phyloP scores from a whole-genome alignment of 2,113 vertebrate genomes.

The Nerophis lumbriciformis region DNA sequence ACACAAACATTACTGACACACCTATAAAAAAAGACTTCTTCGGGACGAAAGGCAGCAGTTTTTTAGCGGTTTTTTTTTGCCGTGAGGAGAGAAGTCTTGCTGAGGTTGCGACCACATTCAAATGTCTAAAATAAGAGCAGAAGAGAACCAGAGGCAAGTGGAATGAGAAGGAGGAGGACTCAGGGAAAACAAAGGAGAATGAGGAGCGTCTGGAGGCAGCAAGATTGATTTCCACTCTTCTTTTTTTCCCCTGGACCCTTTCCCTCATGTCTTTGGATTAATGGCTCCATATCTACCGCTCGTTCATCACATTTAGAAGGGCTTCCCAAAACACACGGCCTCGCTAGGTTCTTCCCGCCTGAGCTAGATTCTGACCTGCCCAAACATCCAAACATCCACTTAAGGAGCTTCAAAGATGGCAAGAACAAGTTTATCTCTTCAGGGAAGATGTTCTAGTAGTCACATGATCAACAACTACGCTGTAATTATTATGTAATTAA shows the following conservation, averaged over 20 bases:
- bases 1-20: too few species aligned
- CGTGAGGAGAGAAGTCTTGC: too few species aligned
- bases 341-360: constrained; percentile 28
- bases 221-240: constrained; percentile 72
- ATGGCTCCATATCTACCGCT: constrained; percentile 57
- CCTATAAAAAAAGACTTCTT: too few species aligned
- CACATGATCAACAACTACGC: neutral
- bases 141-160: neutral
- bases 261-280: constrained; percentile 60
- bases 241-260: constrained; percentile 38
- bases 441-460: neutral
- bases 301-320: constrained; percentile 54
- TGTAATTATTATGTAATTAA: too few species aligned
- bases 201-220: constrained; percentile 34
- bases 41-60: too few species aligned
- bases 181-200: constrained; percentile 11
- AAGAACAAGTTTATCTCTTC: constrained; percentile 41
- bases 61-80: too few species aligned
- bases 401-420: constrained; percentile 35
- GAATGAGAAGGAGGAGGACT: constrained; percentile 17
- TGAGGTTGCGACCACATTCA: too few species aligned
- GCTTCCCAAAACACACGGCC: constrained; percentile 51
- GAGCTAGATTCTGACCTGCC: constrained; percentile 50
- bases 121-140: neutral
- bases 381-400: constrained; percentile 39